Conservation (phyloP, 2,113 vertebrate species). For the Tyrannus savana region DNA sequence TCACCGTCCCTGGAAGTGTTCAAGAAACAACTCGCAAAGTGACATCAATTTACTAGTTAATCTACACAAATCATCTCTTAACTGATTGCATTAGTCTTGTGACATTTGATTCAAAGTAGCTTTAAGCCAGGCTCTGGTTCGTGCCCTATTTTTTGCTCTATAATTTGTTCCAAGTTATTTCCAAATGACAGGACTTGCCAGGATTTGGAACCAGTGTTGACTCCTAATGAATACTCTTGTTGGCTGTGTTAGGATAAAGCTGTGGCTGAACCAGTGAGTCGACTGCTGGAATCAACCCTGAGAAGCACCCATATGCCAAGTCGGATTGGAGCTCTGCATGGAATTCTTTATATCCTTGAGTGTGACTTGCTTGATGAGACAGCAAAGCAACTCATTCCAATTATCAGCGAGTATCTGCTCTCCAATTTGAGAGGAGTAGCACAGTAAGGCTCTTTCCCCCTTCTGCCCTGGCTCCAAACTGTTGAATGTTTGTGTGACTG, state of each 20-base stretch:
- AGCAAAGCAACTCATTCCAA: constrained; percentile 90
- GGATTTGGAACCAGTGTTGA: neutral
- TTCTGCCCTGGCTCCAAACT: neutral
- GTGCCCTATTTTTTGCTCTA: neutral
- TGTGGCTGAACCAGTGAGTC: constrained; percentile 91
- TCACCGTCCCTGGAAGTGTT: neutral
- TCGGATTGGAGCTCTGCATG: constrained; percentile 92
- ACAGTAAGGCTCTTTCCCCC: constrained; percentile 78
- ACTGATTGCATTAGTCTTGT: neutral
- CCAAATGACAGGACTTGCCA: neutral
- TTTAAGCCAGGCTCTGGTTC: neutral
- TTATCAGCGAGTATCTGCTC: constrained; percentile 91
- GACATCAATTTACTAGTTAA: neutral
- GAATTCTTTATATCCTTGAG: constrained; percentile 92
- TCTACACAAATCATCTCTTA: neutral
- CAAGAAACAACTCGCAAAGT: neutral
- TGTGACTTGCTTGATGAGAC: constrained; percentile 97
- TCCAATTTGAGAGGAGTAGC: constrained; percentile 87
- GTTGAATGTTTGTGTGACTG: neutral
- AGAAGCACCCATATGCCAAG: constrained; percentile 94
- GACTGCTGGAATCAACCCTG: constrained; percentile 90
- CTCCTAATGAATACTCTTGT: neutral
- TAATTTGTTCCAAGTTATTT: neutral
- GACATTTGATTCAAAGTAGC: neutral
- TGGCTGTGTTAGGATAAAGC: constrained; percentile 86